phyloP scores from a whole-genome alignment of 2,888 invertebrate species.

The Noctua fimbriata region DNA sequence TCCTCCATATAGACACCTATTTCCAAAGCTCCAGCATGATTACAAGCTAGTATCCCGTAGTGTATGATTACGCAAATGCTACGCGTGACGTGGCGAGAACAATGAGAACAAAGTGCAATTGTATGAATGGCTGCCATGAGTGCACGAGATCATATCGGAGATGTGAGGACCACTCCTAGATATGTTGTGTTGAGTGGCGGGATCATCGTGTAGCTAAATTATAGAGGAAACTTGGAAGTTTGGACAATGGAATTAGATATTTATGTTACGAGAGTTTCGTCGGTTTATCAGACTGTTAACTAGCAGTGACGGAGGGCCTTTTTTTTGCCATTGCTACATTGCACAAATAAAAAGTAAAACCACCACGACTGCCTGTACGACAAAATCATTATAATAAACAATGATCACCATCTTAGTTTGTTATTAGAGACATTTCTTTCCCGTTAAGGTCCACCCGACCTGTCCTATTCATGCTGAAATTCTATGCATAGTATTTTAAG shows the following conservation, averaged over 20 bases:
- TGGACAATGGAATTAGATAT: neutral
- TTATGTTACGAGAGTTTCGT: neutral
- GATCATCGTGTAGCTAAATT: slow-evolving; percentile 17
- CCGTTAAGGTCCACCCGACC: neutral
- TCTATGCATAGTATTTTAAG: neutral
- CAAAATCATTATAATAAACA: neutral
- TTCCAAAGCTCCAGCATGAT: slow-evolving; percentile 28
- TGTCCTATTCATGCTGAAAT: neutral
- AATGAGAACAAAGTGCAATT: slow-evolving; percentile 58
- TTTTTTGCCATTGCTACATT: neutral
- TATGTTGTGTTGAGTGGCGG: slow-evolving; percentile 20
- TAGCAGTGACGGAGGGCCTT: neutral
- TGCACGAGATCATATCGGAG: slow-evolving; percentile 40
- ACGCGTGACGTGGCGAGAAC: slow-evolving; percentile 55
- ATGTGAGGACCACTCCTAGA: slow-evolving; percentile 50
- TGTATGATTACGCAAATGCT: slow-evolving; percentile 62
- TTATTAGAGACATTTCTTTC: neutral
- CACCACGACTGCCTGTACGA: neutral
- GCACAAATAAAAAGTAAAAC: neutral
- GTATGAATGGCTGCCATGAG: slow-evolving; percentile 46
- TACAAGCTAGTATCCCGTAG: slow-evolving; percentile 39
- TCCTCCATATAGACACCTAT: slow-evolving; percentile 19
- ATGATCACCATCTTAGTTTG: neutral
- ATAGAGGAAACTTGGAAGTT: neutral
- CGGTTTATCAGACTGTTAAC: neutral